These are phyloP conservation scores for Cheilosia impressa DNA, from an alignment of 2,888 invertebrate species.

Conservation along the genomic window DNA sequence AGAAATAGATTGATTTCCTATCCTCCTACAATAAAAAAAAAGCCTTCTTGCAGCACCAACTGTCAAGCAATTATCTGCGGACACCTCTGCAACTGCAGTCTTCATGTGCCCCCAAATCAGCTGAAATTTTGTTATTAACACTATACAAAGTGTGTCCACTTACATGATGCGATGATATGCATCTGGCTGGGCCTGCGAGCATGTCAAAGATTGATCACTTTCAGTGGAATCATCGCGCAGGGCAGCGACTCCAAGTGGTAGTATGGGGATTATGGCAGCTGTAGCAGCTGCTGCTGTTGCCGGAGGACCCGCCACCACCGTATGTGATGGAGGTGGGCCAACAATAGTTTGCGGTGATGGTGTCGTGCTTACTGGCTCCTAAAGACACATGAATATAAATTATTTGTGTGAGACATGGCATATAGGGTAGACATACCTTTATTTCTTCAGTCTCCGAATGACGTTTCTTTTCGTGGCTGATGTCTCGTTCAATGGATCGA, in stretches of 20 bases:
- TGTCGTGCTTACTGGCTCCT: conserved; percentile 83
- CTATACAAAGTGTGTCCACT: conserved; percentile 73
- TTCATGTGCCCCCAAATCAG: conserved; percentile 31
- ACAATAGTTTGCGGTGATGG: conserved; percentile 82
- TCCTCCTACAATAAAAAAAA: no score
- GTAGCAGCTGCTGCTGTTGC: conserved; percentile 84
- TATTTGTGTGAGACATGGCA: background rate
- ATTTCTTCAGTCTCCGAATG: conserved; percentile 81
- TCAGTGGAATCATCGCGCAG: conserved; percentile 84
- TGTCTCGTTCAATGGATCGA: conserved; percentile 82
- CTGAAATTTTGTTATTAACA: conserved; percentile 8
- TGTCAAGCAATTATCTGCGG: conserved; percentile 41
- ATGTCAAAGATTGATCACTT: conserved; percentile 84
- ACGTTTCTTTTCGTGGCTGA: conserved; percentile 80
- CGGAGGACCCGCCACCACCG: conserved; percentile 84
- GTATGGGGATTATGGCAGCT: conserved; percentile 83
- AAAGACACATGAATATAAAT: conserved; percentile 25
- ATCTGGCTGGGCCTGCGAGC: conserved; percentile 83
- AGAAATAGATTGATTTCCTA: no score
- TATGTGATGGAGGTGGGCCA: conserved; percentile 80
- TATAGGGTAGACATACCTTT: conserved; percentile 77
- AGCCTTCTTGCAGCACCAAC: conserved; percentile 18
- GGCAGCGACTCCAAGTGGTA: conserved; percentile 83
- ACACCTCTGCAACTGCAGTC: no score
- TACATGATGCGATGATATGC: conserved; percentile 83